Percentiles rank a stretch among this genome's conserved stretches.
These are phyloP conservation scores for Hybognathus amarus DNA, from an alignment of 2,797 vertebrate species.

Conservation along the genomic window DNA sequence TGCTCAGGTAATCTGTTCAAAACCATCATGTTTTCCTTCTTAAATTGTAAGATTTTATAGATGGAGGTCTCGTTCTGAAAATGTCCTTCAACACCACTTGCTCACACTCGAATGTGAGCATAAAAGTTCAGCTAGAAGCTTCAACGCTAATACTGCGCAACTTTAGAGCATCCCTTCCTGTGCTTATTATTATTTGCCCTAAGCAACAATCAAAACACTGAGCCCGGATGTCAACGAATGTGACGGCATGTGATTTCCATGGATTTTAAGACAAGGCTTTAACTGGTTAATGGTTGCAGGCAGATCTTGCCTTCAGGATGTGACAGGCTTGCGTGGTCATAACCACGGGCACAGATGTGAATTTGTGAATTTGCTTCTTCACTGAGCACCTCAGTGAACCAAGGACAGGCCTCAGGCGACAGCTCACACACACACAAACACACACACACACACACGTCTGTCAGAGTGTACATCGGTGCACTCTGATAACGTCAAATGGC, in stretches of 20 bases:
- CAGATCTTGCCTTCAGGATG: conserved; percentile 26
- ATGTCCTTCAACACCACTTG: neutral
- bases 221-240: neutral
- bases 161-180: neutral
- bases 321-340: conserved; percentile 25
- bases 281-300: conserved; percentile 31
- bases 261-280: neutral
- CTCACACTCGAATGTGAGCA: neutral
- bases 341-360: conserved; percentile 55
- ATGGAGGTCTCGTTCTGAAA: neutral
- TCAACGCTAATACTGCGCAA: neutral
- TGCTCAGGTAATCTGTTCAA: neutral
- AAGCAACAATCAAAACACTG: neutral
- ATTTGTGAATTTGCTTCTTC: conserved; percentile 58
- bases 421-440: conserved; percentile 40
- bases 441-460: neutral
- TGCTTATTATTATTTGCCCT: neutral
- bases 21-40: neutral
- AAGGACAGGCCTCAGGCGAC: conserved; percentile 2
- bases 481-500: conserved; percentile 1
- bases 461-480: neutral
- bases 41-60: neutral
- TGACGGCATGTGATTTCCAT: neutral
- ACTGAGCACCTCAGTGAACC: conserved; percentile 49
- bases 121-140: neutral